These are phyloP conservation scores for Podarcis siculus DNA, from an alignment of 2,797 vertebrate genomes.

Conservation along the genomic window DNA sequence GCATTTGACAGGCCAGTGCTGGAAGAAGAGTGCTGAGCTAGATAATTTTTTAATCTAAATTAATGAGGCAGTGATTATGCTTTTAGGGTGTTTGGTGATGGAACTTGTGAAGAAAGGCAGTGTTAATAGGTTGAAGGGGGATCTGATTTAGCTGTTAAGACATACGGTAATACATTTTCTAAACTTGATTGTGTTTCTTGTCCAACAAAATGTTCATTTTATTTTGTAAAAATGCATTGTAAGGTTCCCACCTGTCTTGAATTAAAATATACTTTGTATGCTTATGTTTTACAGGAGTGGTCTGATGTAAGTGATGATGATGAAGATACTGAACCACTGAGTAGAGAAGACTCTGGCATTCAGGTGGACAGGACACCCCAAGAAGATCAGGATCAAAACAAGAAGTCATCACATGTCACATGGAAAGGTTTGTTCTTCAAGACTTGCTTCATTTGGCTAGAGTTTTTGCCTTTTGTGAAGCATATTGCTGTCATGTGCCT, in stretches of 20 bases:
- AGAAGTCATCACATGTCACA: slow-evolving; percentile 78
- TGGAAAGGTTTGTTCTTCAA: slow-evolving; percentile 85
- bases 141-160: not conserved
- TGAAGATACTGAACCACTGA: slow-evolving; percentile 89
- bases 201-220: not conserved
- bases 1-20: not conserved
- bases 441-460: not conserved
- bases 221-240: not conserved
- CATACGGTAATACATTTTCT: not conserved
- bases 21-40: not conserved
- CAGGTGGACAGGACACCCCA: slow-evolving; percentile 93
- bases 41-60: too few relatives aligned
- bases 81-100: not conserved
- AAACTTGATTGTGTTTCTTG: not conserved
- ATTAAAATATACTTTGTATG: slow-evolving; percentile 6
- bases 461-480: not conserved
- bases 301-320: slow-evolving; percentile 93
- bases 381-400: slow-evolving; percentile 88
- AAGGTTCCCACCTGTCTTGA: not conserved
- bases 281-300: slow-evolving; percentile 84
- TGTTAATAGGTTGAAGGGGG: not conserved
- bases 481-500: not conserved
- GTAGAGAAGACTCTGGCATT: slow-evolving; percentile 97
- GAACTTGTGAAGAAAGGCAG: not conserved
- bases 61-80: not conserved